Base-by-base conservation (phyloP, 2,113 vertebrate species). In the Phoxinus phoxinus region DNA sequence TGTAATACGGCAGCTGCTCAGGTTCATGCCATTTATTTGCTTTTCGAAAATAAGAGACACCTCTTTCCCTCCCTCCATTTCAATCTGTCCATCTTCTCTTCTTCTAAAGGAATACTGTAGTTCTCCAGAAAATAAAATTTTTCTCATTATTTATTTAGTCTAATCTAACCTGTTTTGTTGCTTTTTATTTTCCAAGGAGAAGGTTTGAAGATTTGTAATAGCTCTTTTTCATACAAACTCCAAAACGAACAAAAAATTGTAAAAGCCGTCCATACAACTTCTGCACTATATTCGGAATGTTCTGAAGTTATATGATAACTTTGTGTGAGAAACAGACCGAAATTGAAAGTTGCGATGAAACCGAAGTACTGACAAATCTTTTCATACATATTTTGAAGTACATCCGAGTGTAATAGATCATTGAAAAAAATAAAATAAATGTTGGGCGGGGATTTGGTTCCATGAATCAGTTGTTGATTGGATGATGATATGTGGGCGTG, bases 21-120 rank as follows among this genome's bases (percentile, higher is more conserved):
- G 35, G 35, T 81, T 81, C 37, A 30, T 81, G 44, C 74, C 46
- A 30, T 53, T 79, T 59, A 25, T 79, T 81, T 81, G 25, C 13
- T 44, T 81, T 81, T 46, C n/a, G 15, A 48, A 81, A 81, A 65
- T 48, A 81, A 63, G 23, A 44, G 35, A 37, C 30, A 74, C 27
- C n/a, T 5, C 27, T 10, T 78, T 37, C 21, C 32, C 53, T 59
- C 21, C 3, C 74, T 41, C 11, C 7, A 27, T 79, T 79, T 61
- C 15, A 11, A 44, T 63, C 58, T 19, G n/a, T 12, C 32, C 51
- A 32, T 58, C 51, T 56, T 21, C 30, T 56, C 73, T 56, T 21
- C 51, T 56, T 46, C 46, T 53, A 30, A 5, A 75, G 46, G 25
- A 30, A 27, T 51, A 56, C 53, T 56, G 7, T 9, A 2, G 3